Evolutionary conservation across 1,140 invertebrate species (phyloP).

Genomic region (Zaprionus capensis): DNA sequence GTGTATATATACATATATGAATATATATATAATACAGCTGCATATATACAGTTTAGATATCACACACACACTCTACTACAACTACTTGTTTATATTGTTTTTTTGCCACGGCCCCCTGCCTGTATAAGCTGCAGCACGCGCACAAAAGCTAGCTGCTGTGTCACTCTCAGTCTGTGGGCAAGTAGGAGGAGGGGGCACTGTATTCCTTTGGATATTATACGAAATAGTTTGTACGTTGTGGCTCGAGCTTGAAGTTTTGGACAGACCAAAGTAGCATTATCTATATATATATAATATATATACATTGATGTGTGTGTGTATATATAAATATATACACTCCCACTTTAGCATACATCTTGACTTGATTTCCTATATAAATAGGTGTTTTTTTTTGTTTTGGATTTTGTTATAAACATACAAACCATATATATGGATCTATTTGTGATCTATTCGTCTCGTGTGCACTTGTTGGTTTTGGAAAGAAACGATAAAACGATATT

Average conservation of each 20-base stretch:
- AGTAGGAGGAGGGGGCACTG: constrained; percentile 1
- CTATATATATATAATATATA: constrained; percentile 17
- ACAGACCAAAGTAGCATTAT: constrained; percentile 56
- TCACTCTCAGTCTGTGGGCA: constrained; percentile 4
- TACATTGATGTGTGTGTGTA: constrained; percentile 10
- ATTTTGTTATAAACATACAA: constrained; percentile 56
- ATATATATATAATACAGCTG: constrained; percentile 3
- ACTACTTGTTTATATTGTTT: not conserved
- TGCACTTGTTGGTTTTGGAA: constrained; percentile 64
- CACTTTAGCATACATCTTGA: not conserved
- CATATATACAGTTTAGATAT: constrained; percentile 13
- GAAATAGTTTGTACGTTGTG: constrained; percentile 34
- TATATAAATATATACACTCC: constrained; percentile 3
- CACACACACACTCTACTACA: not conserved
- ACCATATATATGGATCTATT: constrained; percentile 34
- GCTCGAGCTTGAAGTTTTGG: constrained; percentile 41
- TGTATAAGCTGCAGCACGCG: constrained; percentile 9
- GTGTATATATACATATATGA: constrained; percentile 40
- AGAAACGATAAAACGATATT: constrained; percentile 24
- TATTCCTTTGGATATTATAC: constrained; percentile 32
- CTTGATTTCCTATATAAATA: not conserved
- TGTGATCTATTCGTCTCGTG: constrained; percentile 41
- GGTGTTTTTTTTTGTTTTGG: not conserved
- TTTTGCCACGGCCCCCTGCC: not conserved
- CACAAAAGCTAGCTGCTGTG: constrained; percentile 41